phyloP scores from a whole-genome alignment of 2,113 vertebrate species.

The Gnathonemus longibarbis region DNA sequence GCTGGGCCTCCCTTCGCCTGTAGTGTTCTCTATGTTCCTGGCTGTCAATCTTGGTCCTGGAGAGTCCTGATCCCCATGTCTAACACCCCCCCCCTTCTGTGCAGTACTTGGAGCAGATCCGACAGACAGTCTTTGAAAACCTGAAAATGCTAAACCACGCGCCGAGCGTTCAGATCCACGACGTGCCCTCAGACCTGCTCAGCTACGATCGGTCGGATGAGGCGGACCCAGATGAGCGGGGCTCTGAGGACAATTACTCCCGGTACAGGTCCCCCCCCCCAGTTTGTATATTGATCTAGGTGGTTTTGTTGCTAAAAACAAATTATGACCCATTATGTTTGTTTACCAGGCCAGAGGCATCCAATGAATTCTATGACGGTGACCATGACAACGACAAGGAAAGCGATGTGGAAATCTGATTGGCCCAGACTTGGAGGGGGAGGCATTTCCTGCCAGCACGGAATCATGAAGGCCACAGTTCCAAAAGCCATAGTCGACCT shows the following conservation, averaged over 20 bases:
- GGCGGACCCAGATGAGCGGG: constrained; percentile 84
- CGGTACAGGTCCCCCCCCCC: constrained; percentile 51
- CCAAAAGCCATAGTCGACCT: background rate
- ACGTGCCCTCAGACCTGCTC: constrained; percentile 88
- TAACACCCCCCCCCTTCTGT: background rate
- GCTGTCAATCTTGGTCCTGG: background rate
- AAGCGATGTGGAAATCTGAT: constrained; percentile 94
- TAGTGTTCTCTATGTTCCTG: background rate
- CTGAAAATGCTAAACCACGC: constrained; percentile 98
- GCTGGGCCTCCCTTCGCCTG: background rate
- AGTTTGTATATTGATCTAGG: background rate
- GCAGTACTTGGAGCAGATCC: constrained; percentile 96
- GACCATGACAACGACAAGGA: constrained; percentile 99
- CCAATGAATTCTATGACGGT: constrained; percentile 92
- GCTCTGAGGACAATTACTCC: constrained; percentile 85
- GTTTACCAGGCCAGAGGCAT: constrained; percentile 79
- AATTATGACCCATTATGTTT: background rate
- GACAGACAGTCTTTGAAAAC: constrained; percentile 94
- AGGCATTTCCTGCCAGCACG: background rate
- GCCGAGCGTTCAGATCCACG: constrained; percentile 95
- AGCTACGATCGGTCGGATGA: constrained; percentile 91
- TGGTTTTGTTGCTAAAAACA: background rate
- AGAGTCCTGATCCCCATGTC: background rate
- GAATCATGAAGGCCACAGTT: background rate
- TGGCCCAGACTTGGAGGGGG: background rate